Base-by-base conservation (phyloP, 2,888 invertebrate species). In the Zelleria hepariella region DNA sequence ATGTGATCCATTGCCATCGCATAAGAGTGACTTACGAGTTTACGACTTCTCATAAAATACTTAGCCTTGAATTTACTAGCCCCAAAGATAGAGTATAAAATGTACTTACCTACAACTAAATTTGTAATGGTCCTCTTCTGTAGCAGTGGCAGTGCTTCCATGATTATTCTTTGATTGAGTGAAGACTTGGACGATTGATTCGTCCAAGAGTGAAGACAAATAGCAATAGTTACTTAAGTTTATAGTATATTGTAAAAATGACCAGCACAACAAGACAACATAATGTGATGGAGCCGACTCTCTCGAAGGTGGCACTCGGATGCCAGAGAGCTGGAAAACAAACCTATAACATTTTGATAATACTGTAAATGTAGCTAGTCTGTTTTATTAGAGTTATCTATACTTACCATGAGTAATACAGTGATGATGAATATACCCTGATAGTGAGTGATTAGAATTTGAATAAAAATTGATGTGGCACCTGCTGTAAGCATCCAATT, bases 401-500 rank as follows among this genome's bases (percentile, higher is more conserved):
- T 32, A 32, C 32, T 42, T 42, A 42, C 32, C 32, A 42, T 15
- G 15, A 15, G 10, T 42, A 10, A 42, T 42, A 15, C 32, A 42
- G 15, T 42, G 32, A 15, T 42, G 10, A 42, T 20, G n/a, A 20
- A 18, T n/a, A 20, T 20, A 49, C 4, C 15, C 32, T 10, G 20
- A 49, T n/a, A 49, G 49, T 21, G 49, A 49, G 18, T 20, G 7
- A 53, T 15, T 57, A 57, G 48, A 57, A 47, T 15, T 48, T 25
- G 57, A 57, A 58, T 27, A 58, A 49, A 58, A 47, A 58, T 58
- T 58, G 58, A 26, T 10, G 15, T 51, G 51, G 18, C 20, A 21
- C 10, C n/a, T 18, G 20, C 25, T 58, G 49, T 27, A 24, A 24
- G 57, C 48, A 58, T 67, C 67, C 69, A 75, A 72, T 72, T 86